Percentiles rank a stretch among this genome's conserved stretches.
Conservation (phyloP, 2,888 invertebrate genomes). For the Antheraea yamamai region DNA sequence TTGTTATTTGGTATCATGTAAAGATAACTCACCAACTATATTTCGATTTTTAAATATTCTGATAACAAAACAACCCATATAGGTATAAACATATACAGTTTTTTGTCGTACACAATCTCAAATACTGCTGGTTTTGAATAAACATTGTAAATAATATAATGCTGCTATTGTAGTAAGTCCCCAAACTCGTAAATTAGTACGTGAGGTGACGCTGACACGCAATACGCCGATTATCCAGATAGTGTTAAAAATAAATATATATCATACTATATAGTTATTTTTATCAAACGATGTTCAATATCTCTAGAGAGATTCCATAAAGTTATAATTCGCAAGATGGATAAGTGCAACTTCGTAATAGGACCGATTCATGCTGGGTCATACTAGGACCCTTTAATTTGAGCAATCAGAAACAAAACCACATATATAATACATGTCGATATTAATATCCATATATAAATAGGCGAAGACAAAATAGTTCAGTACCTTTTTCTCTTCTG, state of each 20-base stretch:
- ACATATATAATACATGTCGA: neutral
- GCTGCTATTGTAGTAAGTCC: constrained; percentile 8
- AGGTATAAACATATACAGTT: neutral
- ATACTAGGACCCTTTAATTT: neutral
- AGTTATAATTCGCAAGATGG: neutral
- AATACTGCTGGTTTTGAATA: neutral
- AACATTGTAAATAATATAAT: neutral
- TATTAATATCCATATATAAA: no score
- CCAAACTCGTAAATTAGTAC: constrained; percentile 46
- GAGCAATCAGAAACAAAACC: neutral
- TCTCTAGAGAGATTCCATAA: neutral
- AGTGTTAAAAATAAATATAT: constrained; percentile 72
- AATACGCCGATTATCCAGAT: constrained; percentile 62
- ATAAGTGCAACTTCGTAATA: no score
- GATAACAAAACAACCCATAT: neutral
- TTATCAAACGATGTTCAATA: constrained; percentile 30
- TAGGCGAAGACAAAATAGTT: no score
- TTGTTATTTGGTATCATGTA: neutral
- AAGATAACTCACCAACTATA: neutral
- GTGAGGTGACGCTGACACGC: constrained; percentile 63
- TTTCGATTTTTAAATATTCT: neutral
- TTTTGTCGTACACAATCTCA: neutral
- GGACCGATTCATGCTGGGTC: no score
- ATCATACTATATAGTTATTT: constrained; percentile 46
- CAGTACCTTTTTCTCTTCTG: no score